Conservation (phyloP, 2,797 vertebrate genomes). For the Phalanger gymnotis region DNA sequence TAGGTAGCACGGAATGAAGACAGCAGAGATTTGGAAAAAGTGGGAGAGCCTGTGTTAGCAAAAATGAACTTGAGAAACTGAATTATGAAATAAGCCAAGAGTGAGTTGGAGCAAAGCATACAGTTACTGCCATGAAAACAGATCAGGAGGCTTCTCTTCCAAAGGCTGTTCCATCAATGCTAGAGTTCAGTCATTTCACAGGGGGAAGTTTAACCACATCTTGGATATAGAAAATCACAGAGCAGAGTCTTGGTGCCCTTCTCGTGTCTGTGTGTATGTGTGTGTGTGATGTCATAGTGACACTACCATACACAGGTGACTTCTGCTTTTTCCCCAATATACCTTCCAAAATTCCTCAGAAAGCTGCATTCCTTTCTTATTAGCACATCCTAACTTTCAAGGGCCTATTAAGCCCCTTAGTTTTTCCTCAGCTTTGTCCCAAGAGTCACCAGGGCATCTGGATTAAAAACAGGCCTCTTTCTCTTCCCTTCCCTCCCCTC, state of each 20-base stretch:
- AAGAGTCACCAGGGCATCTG: conserved; percentile 11
- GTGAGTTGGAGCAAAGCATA: not conserved
- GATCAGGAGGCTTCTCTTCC: not conserved
- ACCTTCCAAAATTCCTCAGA: conserved; percentile 50
- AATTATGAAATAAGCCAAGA: not conserved
- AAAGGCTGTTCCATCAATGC: not conserved
- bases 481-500: not conserved
- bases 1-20: not conserved
- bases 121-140: not conserved
- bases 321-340: not conserved
- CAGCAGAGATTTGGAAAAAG: not conserved
- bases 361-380: not conserved
- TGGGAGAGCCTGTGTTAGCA: not conserved
- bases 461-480: conserved; percentile 32
- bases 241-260: not conserved
- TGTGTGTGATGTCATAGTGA: not conserved
- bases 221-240: conserved; percentile 2
- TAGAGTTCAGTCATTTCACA: conserved; percentile 23
- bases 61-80: not conserved
- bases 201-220: conserved; percentile 12
- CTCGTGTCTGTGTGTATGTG: not conserved
- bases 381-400: conserved; percentile 15
- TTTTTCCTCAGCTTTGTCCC: not conserved
- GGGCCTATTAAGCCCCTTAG: not conserved
- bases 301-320: not conserved